Percentiles rank a stretch among this genome's conserved stretches.
These are phyloP conservation scores for Sphyrna mokarran DNA, from an alignment of 2,113 vertebrate species.

Conservation along the genomic window DNA sequence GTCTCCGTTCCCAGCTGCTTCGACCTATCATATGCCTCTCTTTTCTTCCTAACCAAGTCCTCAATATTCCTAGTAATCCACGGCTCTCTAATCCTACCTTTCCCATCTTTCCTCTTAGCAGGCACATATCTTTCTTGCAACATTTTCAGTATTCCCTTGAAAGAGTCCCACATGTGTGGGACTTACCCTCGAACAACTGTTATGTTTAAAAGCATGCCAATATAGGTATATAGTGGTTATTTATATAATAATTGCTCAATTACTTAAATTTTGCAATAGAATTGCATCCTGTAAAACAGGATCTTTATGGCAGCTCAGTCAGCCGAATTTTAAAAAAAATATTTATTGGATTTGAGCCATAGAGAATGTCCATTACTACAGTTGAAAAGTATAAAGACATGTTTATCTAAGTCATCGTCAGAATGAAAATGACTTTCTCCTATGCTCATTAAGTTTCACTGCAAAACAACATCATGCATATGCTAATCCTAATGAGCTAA, in stretches of 20 bases:
- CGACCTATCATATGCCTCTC: no score
- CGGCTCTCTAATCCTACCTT: no score
- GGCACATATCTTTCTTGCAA: no score
- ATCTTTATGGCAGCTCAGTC: background rate
- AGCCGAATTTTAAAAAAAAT: background rate
- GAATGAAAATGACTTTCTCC: background rate
- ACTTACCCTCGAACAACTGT: no score
- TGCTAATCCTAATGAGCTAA: background rate
- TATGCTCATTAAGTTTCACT: background rate
- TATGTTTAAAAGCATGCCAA: background rate
- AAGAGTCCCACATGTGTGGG: no score
- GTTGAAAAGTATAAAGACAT: background rate
- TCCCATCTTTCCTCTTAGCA: no score
- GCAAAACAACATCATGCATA: background rate
- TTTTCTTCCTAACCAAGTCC: no score
- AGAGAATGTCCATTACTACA: background rate
- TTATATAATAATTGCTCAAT: background rate
- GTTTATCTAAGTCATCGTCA: background rate
- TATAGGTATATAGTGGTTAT: background rate
- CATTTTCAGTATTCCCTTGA: no score
- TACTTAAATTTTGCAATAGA: constrained; percentile 13
- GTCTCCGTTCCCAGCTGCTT: no score
- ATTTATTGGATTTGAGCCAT: background rate
- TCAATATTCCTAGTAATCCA: no score
- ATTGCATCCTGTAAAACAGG: background rate